These are phyloP conservation scores for Patagioenas fasciata DNA, from an alignment of 2,113 vertebrate species.

Conservation along the genomic window DNA sequence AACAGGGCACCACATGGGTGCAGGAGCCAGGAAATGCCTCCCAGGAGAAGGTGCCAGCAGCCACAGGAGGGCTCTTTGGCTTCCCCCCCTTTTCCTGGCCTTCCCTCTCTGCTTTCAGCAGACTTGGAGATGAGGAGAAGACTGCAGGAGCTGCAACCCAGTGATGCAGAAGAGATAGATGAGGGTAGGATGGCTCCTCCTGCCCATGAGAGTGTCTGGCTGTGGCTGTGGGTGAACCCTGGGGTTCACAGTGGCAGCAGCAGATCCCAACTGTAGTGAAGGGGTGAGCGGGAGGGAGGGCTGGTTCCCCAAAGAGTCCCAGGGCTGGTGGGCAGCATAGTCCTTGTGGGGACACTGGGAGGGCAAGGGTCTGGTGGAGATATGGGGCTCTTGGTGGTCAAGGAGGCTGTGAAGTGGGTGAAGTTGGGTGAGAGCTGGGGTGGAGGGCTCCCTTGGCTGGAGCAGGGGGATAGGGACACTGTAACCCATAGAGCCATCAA, in stretches of 20 bases:
- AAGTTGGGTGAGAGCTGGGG: neutral
- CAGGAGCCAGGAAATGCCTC: accelerated
- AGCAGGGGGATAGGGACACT: neutral
- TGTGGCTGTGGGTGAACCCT: accelerated
- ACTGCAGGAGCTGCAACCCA: neutral
- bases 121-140: neutral
- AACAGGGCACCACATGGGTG: accelerated
- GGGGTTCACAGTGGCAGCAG: neutral
- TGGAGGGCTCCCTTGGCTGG: neutral
- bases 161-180: neutral
- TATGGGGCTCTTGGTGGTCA: neutral
- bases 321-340: neutral
- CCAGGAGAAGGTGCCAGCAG: neutral
- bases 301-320: neutral
- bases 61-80: neutral
- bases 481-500: neutral
- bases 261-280: neutral
- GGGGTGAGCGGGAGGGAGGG: neutral
- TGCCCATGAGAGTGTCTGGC: neutral
- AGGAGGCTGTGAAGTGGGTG: neutral
- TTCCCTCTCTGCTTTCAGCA: neutral
- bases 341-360: neutral
- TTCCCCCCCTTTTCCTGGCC: neutral
- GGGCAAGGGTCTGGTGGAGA: neutral
- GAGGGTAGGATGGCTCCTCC: neutral